These are phyloP conservation scores for Schizothorax lantsangensis DNA, from an alignment of 2,797 vertebrate species.

Conservation along the genomic window DNA sequence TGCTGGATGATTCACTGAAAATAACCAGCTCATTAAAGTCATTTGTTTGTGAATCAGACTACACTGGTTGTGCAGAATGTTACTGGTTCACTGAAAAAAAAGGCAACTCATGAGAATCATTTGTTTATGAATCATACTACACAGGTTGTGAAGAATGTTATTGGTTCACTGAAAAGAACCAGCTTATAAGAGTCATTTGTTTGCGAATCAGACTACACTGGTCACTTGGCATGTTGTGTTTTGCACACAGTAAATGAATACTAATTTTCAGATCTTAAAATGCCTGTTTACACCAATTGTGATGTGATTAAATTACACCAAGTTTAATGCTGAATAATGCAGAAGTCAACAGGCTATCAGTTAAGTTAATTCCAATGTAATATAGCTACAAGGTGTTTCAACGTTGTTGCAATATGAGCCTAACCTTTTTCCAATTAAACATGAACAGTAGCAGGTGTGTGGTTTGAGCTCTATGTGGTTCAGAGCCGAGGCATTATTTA, in stretches of 20 bases:
- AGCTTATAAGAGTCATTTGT: not conserved
- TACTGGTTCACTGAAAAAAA: not conserved
- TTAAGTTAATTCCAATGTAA: not conserved
- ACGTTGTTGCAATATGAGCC: not conserved
- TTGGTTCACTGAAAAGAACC: not conserved
- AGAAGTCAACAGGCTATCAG: not conserved
- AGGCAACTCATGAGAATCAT: not conserved
- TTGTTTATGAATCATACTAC: not conserved
- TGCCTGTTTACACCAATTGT: not conserved
- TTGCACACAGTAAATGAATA: not conserved
- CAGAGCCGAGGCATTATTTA: not conserved
- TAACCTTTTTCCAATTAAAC: conserved; percentile 12
- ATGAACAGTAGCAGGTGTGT: not conserved
- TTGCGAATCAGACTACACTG: not conserved
- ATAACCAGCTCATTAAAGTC: not conserved
- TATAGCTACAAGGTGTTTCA: not conserved
- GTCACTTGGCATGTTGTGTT: not conserved
- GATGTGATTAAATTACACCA: not conserved
- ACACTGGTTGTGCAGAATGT: not conserved
- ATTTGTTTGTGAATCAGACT: not conserved
- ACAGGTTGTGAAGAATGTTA: not conserved
- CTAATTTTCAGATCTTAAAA: not conserved
- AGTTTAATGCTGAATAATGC: not conserved
- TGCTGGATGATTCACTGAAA: not conserved
- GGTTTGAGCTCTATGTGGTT: not conserved